Evolutionary conservation across 1,140 invertebrate genomes (phyloP).

Genomic region (Cotesia vestalis): DNA sequence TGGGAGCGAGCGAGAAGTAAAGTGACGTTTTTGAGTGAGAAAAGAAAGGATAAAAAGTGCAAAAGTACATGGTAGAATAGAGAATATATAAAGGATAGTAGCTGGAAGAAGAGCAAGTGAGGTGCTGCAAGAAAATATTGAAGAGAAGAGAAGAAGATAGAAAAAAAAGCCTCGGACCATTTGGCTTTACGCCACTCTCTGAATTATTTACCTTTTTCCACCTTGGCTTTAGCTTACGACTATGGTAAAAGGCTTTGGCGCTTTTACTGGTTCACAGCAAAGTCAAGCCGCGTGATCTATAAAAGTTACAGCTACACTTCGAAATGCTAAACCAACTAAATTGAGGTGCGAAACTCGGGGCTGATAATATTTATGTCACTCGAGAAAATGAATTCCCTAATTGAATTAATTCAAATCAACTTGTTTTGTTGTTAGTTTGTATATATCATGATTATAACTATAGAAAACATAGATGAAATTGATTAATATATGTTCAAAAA

Average conservation of each 20-base stretch:
- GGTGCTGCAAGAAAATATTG: background rate
- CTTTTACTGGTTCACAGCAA: slow-evolving; percentile 20
- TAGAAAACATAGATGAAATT: too few relatives aligned
- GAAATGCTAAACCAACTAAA: slow-evolving; percentile 22
- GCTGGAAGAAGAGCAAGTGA: background rate
- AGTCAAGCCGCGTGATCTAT: slow-evolving; percentile 32
- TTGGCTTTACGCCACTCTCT: slow-evolving; percentile 43
- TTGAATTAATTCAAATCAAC: background rate
- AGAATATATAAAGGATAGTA: background rate
- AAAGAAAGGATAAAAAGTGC: slow-evolving; percentile 14
- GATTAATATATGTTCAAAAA: too few relatives aligned
- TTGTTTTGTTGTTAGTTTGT: background rate
- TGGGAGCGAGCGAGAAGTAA: slow-evolving; percentile 17
- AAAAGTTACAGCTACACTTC: slow-evolving; percentile 40
- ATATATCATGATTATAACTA: too few relatives aligned
- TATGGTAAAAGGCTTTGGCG: slow-evolving; percentile 26
- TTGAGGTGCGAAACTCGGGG: background rate
- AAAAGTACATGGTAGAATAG: background rate
- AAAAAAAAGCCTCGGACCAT: slow-evolving; percentile 29
- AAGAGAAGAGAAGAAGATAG: slow-evolving; percentile 21
- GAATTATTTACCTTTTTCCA: slow-evolving; percentile 43
- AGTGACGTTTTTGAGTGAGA: background rate
- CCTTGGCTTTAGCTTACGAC: slow-evolving; percentile 28
- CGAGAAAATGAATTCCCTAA: background rate
- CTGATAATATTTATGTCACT: slow-evolving; percentile 7